Evolutionary conservation across 2,113 vertebrate genomes (phyloP).

Genomic region (Vulpes vulpes): DNA sequence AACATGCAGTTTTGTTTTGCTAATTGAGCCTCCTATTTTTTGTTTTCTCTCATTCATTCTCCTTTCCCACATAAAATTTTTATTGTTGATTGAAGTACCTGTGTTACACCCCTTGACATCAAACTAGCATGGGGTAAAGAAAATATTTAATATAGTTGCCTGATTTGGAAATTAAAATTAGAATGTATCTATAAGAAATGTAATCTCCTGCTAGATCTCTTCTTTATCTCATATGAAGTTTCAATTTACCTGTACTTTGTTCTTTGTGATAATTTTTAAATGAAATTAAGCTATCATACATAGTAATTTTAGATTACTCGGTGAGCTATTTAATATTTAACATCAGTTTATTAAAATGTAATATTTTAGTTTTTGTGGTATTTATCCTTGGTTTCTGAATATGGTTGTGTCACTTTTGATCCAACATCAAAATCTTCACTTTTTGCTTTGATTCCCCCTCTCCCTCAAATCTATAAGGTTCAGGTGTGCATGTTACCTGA

Average conservation of each 20-base stretch:
- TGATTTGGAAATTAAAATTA: constrained; percentile 50
- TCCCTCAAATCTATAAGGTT: constrained; percentile 51
- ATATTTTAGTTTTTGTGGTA: constrained; percentile 11
- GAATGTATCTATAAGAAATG: not conserved
- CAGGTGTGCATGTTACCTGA: constrained; percentile 66
- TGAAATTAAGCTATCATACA: constrained; percentile 15
- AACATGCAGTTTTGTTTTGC: constrained; percentile 87
- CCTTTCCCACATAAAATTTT: constrained; percentile 6
- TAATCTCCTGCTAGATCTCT: not conserved
- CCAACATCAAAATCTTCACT: not conserved
- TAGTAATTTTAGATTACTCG: constrained; percentile 23
- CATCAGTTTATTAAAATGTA: not conserved
- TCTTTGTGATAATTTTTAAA: constrained; percentile 42
- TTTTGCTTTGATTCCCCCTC: constrained; percentile 39
- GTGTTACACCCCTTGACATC: not conserved
- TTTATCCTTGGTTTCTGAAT: constrained; percentile 44
- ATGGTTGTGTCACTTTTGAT: not conserved
- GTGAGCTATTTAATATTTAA: not conserved
- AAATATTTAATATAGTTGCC: constrained; percentile 24
- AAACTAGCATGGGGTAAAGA: not conserved
- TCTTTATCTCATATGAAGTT: constrained; percentile 31
- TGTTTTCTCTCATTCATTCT: constrained; percentile 18
- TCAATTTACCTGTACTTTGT: not conserved
- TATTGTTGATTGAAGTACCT: constrained; percentile 17
- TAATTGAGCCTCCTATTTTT: constrained; percentile 78